These are phyloP conservation scores for Metaphire vulgaris DNA, from an alignment of 1,140 invertebrate genomes.

Conservation along the genomic window DNA sequence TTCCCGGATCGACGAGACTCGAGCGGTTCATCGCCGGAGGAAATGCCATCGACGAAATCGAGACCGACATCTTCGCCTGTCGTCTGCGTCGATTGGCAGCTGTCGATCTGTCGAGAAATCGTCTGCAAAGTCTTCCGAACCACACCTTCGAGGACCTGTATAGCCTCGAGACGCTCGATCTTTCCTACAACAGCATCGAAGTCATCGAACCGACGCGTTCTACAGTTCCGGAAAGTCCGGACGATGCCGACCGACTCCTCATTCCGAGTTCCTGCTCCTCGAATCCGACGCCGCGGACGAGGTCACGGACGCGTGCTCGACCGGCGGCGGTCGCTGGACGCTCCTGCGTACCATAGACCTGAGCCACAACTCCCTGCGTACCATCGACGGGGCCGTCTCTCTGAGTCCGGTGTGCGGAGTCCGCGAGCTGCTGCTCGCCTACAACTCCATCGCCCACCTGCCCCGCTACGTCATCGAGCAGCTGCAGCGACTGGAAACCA, in stretches of 20 bases:
- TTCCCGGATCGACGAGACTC: background rate
- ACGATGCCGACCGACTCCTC: too few species aligned
- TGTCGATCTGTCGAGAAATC: background rate
- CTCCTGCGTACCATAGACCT: background rate
- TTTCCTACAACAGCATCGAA: background rate
- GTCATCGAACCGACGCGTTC: background rate
- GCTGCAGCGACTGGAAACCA: background rate
- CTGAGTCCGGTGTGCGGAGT: slow-evolving; percentile 8
- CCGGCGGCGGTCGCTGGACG: background rate
- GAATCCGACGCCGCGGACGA: too few species aligned
- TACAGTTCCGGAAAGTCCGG: background rate
- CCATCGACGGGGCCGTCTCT: slow-evolving; percentile 4
- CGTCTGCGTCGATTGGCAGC: background rate
- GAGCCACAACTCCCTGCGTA: background rate
- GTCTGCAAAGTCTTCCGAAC: background rate
- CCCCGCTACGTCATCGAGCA: slow-evolving; percentile 8
- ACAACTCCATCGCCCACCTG: slow-evolving; percentile 4
- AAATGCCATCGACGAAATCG: background rate
- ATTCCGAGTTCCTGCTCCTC: too few species aligned
- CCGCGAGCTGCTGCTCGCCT: background rate
- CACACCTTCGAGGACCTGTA: background rate
- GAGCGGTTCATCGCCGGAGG: background rate
- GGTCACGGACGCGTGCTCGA: background rate
- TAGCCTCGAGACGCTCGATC: background rate
- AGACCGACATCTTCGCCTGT: background rate